These are phyloP conservation scores for Trichonephila clavata DNA, from an alignment of 1,140 invertebrate species.

Conservation along the genomic window DNA sequence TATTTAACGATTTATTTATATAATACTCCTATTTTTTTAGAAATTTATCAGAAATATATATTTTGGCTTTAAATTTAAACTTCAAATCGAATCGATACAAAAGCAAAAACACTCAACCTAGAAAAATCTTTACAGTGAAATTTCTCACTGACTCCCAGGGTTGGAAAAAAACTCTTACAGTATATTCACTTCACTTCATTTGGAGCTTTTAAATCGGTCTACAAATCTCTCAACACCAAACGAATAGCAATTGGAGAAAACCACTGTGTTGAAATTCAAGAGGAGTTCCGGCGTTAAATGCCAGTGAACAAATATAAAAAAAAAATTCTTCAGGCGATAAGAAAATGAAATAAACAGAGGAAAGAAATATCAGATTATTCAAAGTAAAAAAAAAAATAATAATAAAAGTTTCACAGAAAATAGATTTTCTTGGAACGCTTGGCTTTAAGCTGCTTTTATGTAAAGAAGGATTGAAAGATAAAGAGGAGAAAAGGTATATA, in stretches of 20 bases:
- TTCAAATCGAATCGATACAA: too few relatives aligned
- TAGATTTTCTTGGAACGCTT: neutral
- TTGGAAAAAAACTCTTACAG: neutral
- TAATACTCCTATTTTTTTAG: too few relatives aligned
- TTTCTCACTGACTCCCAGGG: neutral
- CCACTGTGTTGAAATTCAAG: neutral
- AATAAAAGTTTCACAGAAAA: neutral
- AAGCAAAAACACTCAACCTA: neutral
- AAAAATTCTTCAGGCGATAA: neutral
- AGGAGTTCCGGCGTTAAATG: neutral
- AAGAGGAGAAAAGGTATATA: neutral
- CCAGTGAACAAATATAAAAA: neutral
- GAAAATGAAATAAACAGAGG: neutral
- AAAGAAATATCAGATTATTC: neutral
- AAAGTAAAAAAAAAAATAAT: too few relatives aligned
- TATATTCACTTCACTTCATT: constrained; percentile 2
- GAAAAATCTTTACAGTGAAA: neutral
- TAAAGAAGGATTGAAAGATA: neutral
- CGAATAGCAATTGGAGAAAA: neutral
- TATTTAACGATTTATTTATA: too few relatives aligned
- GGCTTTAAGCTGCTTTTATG: neutral
- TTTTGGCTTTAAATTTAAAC: too few relatives aligned
- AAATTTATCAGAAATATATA: too few relatives aligned
- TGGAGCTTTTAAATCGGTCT: neutral
- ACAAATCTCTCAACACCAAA: constrained; percentile 1